Base-by-base conservation (phyloP, 2,888 invertebrate species). In the Dynastes grantii region DNA sequence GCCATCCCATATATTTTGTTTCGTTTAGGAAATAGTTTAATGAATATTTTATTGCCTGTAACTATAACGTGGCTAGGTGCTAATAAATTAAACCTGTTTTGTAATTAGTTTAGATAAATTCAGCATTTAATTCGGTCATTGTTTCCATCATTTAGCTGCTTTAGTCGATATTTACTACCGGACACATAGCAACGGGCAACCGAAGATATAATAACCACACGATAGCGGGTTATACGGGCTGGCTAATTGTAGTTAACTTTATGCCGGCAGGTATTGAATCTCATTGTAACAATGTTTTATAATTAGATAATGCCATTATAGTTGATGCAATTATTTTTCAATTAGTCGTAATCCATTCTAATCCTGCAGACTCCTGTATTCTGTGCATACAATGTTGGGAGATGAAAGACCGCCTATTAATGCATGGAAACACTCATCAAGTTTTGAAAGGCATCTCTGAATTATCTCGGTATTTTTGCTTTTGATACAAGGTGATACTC, bases 161-260 rank as follows among this genome's bases (percentile, higher is more conserved):
- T 29, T 8, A 27, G 8, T 61, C 61, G 61, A 61, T 5, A 61
- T 61, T 61, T 61, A 22, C 29, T 29, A 61, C 29, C 27, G 61
- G 61, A 27, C 8, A 11, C 61, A 61, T 61, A 2, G 61, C 61
- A 58, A 58, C 58, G 3, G n/a, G 3, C 16, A 8, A 27, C 27
- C 61, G 61, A 61, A 61, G 61, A 61, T 22, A 29, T 27, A 61
- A 61, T 61, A 61, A 61, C 29, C 61, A 29, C 27, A 61, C 5
- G 2, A 67, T 45, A 40, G 45, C 9, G 45, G 45, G 40, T 29
- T 67, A 16, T 67, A 49, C 16, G 64, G 67, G n/a, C 22, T 45
- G 40, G 22, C 16, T 67, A 67, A 67, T 67, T 45, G 67, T 67
- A 45, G 49, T 67, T 67, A 67, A 67, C 67, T 45, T 45, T n/a